Percentiles rank a stretch among this genome's conserved stretches.
Evolutionary conservation across 2,113 vertebrate species (phyloP).

Genomic region (Galbula dea): DNA sequence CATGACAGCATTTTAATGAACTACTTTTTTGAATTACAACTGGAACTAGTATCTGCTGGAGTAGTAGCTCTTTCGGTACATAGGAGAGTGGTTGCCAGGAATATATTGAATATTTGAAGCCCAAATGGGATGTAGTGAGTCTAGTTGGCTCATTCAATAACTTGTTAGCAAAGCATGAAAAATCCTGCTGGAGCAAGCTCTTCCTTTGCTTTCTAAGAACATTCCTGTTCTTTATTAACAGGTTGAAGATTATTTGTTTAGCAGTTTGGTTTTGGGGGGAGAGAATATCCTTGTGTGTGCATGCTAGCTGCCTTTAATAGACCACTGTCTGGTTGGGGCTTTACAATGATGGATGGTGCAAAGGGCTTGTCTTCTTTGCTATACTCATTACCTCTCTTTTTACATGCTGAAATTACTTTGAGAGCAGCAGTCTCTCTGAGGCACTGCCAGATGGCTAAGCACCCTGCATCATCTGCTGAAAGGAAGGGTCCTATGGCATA

Average conservation of each 20-base stretch:
- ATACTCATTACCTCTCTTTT: rapidly evolving
- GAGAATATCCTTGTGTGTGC: background rate
- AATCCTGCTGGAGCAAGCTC: background rate
- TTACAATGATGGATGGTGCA: background rate
- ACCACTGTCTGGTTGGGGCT: background rate
- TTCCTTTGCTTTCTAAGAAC: conserved; percentile 22
- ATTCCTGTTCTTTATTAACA: background rate
- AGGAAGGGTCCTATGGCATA: background rate
- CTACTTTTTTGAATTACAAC: conserved; percentile 1
- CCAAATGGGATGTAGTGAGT: background rate
- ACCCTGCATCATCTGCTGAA: background rate
- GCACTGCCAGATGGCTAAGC: background rate
- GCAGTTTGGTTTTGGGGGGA: background rate
- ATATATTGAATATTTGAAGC: conserved; percentile 22
- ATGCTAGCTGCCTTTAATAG: background rate
- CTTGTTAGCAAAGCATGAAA: background rate
- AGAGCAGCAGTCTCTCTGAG: background rate
- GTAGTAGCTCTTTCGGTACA: background rate
- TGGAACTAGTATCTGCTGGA: conserved; percentile 17
- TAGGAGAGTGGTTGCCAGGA: conserved; percentile 26
- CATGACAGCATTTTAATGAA: conserved; percentile 11
- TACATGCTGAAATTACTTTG: background rate
- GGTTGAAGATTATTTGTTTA: background rate
- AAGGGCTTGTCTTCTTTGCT: background rate
- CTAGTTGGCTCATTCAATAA: conserved; percentile 1